Evolutionary conservation across 2,797 vertebrate species (phyloP).

Genomic region (Nothura maculosa): DNA sequence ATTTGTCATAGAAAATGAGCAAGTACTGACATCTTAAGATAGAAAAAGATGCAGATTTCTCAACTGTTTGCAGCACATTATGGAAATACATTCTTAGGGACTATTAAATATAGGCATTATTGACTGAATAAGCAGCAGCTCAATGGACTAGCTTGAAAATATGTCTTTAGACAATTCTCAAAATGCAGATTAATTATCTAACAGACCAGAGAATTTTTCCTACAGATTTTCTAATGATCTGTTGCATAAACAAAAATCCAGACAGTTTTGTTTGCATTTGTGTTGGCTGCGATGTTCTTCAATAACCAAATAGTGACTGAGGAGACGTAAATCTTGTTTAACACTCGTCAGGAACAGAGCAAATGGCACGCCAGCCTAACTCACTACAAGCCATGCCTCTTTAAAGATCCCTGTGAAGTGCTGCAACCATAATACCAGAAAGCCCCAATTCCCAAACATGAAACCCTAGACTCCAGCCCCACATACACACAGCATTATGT

Average conservation of each 20-base stretch:
- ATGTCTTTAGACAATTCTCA: slow-evolving; percentile 65
- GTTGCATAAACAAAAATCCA: slow-evolving; percentile 57
- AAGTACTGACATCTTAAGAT: slow-evolving; percentile 67
- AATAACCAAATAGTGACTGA: slow-evolving; percentile 15
- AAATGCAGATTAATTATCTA: slow-evolving; percentile 71
- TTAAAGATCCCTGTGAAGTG: neutral
- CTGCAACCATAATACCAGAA: neutral
- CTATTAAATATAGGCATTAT: slow-evolving; percentile 69
- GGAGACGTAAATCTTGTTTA: slow-evolving; percentile 56
- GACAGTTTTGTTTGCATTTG: slow-evolving; percentile 20
- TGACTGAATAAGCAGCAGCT: slow-evolving; percentile 45
- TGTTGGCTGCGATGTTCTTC: neutral
- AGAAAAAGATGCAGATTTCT: slow-evolving; percentile 63
- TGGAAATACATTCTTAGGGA: slow-evolving; percentile 70
- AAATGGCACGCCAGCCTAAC: neutral
- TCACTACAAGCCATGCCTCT: neutral
- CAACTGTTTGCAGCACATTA: slow-evolving; percentile 47
- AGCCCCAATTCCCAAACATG: neutral
- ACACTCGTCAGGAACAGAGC: slow-evolving; percentile 22
- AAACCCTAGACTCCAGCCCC: neutral
- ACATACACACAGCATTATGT: rapidly evolving
- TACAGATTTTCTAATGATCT: slow-evolving; percentile 60
- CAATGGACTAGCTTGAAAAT: slow-evolving; percentile 62
- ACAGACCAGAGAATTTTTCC: slow-evolving; percentile 30
- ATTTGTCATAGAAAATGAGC: slow-evolving; percentile 45